A percentile compares a stretch with the other conserved stretches of the same genome.
Conservation (phyloP, 2,888 invertebrate genomes). For the Athalia rosae region DNA sequence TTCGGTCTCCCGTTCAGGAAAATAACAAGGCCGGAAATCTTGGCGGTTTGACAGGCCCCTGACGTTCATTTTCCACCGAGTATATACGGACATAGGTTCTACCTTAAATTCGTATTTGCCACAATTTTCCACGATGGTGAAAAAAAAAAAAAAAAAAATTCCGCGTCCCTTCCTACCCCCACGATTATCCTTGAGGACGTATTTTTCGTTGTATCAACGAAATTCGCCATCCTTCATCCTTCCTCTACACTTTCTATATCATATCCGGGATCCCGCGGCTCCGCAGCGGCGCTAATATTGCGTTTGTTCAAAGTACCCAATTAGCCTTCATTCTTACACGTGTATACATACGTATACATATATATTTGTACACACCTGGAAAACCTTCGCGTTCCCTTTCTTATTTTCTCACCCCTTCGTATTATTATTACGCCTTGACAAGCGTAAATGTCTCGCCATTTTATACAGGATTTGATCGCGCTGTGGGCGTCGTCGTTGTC, state of each 20-base stretch:
- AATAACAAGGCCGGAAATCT: slow-evolving; percentile 34
- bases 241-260: slow-evolving; percentile 8
- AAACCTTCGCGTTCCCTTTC: slow-evolving; percentile 8
- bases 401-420: slow-evolving; percentile 11
- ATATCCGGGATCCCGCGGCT: neutral
- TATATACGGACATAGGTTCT: neutral
- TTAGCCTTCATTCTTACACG: slow-evolving; percentile 16
- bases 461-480: neutral
- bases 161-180: neutral
- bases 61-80: slow-evolving; percentile 36
- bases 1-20: slow-evolving; percentile 19
- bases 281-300: slow-evolving; percentile 4
- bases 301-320: slow-evolving; percentile 32
- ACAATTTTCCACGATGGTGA: no score
- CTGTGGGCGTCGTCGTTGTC: no score
- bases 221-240: neutral
- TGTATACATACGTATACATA: no score
- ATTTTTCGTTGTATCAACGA: neutral
- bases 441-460: slow-evolving; percentile 24
- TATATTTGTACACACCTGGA: no score
- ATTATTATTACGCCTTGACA: slow-evolving; percentile 39
- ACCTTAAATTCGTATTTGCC: no score
- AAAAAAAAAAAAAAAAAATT: no score
- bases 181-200: neutral
- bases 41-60: slow-evolving; percentile 29